Percentiles rank a stretch among this genome's conserved stretches.
phyloP scores from a whole-genome alignment of 2,113 vertebrate species.

The Prunella fulvescens region DNA sequence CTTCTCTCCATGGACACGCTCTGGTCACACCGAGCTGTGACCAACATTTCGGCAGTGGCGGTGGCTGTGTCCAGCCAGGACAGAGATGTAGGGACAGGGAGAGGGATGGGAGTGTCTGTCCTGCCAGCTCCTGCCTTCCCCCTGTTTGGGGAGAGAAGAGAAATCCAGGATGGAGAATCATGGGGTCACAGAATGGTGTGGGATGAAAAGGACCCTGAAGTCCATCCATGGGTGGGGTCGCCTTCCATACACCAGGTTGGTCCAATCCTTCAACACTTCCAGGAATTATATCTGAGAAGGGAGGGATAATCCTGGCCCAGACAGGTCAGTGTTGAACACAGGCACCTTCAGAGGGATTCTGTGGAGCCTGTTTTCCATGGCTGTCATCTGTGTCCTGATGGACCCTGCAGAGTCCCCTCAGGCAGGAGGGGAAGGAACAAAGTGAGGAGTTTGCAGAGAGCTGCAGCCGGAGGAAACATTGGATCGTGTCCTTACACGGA shows the following conservation, averaged over 20 bases:
- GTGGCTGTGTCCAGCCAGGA: rapidly evolving
- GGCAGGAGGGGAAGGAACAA: background rate
- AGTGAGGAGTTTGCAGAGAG: background rate
- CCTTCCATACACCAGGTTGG: background rate
- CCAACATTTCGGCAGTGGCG: rapidly evolving
- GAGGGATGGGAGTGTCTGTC: background rate
- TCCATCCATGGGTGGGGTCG: too few species aligned
- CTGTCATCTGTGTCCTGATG: background rate
- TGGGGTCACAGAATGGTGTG: background rate
- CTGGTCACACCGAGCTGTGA: background rate
- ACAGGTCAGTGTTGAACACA: background rate
- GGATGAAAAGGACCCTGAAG: background rate
- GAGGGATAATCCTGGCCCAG: background rate
- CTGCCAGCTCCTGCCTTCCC: background rate
- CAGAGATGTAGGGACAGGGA: background rate
- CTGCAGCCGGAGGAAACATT: background rate
- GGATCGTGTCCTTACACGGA: rapidly evolving
- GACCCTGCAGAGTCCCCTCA: constrained; percentile 20
- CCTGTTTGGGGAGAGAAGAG: rapidly evolving
- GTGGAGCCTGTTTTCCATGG: background rate
- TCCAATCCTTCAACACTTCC: background rate
- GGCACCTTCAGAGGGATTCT: background rate
- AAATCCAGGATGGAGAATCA: background rate
- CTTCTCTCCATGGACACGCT: rapidly evolving
- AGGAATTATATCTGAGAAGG: background rate